A percentile compares a stretch with the other conserved stretches of the same genome.
Evolutionary conservation across 1,140 invertebrate species (phyloP).

Genomic region (Schlechtendalia chinensis): DNA sequence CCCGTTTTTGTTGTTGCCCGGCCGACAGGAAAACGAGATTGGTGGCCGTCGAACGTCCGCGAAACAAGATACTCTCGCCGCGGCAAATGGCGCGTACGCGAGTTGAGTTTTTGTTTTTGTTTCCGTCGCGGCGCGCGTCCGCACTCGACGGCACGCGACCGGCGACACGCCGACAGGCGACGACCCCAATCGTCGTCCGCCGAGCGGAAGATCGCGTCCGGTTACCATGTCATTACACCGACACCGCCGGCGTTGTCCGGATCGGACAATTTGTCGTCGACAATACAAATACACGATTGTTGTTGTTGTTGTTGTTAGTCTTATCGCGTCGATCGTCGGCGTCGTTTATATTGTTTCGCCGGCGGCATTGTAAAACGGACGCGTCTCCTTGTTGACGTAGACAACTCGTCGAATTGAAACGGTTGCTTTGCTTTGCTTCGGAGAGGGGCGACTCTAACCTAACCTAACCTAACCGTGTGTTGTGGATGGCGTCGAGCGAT

Average conservation of each 20-base stretch:
- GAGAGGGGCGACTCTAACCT: too few species aligned
- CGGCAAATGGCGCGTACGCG: background rate
- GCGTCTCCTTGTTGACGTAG: too few species aligned
- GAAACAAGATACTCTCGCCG: conserved; percentile 41
- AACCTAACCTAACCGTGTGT: too few species aligned
- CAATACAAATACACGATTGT: too few species aligned
- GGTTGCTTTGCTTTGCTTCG: too few species aligned
- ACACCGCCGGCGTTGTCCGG: background rate
- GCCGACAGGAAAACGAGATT: conserved; percentile 21
- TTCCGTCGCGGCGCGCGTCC: background rate
- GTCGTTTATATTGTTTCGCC: too few species aligned
- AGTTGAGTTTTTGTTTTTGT: conserved; percentile 9
- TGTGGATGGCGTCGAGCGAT: too few species aligned
- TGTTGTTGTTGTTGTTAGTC: too few species aligned
- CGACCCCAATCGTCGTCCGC: conserved; percentile 4
- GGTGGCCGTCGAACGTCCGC: conserved; percentile 3
- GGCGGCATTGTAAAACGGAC: too few species aligned
- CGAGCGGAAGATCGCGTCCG: background rate
- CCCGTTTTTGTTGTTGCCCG: conserved; percentile 34
- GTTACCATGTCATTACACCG: background rate
- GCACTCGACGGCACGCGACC: conserved; percentile 32
- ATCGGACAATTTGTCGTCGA: background rate
- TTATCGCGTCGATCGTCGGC: too few species aligned
- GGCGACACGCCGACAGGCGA: background rate
- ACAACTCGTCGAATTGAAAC: too few species aligned